Percentiles rank a stretch among this genome's conserved stretches.
phyloP scores from a whole-genome alignment of 2,113 vertebrate species.

The Petroica traversi region DNA sequence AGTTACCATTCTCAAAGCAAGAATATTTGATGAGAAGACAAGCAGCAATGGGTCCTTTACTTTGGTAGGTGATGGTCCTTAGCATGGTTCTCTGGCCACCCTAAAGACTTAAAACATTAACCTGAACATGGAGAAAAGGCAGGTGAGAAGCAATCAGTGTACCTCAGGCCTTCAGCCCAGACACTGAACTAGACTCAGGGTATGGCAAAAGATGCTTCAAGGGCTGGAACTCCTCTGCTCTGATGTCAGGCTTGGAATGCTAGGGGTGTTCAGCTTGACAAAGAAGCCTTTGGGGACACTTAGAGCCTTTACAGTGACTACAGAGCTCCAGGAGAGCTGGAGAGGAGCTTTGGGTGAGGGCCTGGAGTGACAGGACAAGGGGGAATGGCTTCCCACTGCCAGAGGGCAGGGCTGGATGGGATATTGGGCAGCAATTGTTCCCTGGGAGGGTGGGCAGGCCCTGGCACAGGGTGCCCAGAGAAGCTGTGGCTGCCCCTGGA shows the following conservation, averaged over 20 bases:
- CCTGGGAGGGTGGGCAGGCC: background rate
- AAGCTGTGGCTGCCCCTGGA: background rate
- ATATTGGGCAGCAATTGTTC: background rate
- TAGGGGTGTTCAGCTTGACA: background rate
- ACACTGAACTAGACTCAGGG: background rate
- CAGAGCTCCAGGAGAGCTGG: background rate
- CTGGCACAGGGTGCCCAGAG: background rate
- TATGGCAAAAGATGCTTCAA: background rate
- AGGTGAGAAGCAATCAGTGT: background rate
- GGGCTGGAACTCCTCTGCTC: background rate
- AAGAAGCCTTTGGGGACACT: background rate
- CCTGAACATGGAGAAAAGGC: background rate
- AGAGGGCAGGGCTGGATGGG: background rate
- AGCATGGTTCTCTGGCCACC: background rate
- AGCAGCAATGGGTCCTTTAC: background rate
- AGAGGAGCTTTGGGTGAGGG: background rate
- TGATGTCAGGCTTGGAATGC: background rate
- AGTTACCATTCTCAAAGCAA: background rate
- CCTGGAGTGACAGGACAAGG: fast-evolving
- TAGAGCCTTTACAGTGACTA: background rate
- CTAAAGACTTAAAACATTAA: background rate
- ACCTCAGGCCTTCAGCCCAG: background rate
- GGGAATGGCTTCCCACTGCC: background rate
- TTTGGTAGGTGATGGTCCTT: background rate
- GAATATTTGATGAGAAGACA: background rate